Conservation (phyloP, 1,140 invertebrate species). For the Procambarus virginalis region DNA sequence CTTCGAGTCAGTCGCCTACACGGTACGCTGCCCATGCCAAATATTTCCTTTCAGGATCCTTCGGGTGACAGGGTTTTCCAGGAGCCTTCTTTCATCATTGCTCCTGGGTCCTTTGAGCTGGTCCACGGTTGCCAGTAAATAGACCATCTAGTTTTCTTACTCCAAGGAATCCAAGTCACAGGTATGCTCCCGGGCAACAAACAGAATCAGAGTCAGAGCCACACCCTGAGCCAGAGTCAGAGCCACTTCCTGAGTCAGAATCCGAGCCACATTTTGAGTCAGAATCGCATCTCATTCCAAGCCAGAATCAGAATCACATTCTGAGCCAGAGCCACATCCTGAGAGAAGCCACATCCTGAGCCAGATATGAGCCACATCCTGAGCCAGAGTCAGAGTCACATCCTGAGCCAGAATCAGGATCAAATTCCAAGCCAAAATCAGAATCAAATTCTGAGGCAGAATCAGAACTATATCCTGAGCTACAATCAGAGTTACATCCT, state of each 20-base stretch:
- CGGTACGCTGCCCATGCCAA: slow-evolving; percentile 49
- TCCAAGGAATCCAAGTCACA: background rate
- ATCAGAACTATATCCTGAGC: background rate
- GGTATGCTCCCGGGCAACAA: background rate
- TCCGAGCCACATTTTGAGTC: background rate
- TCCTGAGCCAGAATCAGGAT: background rate
- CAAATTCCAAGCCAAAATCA: background rate
- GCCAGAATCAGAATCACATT: background rate
- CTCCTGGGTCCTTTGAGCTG: background rate
- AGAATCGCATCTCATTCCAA: background rate
- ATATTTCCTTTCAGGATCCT: background rate
- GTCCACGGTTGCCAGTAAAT: background rate
- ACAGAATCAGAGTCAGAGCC: background rate
- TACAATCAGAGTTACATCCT: background rate
- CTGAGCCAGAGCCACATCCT: background rate
- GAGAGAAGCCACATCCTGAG: background rate
- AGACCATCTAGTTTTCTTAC: slow-evolving; percentile 6
- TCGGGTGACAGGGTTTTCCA: background rate
- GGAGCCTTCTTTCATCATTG: background rate
- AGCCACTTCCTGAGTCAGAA: background rate
- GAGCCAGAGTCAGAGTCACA: background rate
- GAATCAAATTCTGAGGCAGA: background rate
- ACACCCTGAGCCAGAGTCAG: background rate
- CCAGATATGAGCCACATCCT: background rate
- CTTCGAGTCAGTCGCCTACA: slow-evolving; percentile 68